A percentile compares a stretch with the other conserved stretches of the same genome.
Conservation (phyloP, 2,113 vertebrate species). For the Mionectes macconnelli region DNA sequence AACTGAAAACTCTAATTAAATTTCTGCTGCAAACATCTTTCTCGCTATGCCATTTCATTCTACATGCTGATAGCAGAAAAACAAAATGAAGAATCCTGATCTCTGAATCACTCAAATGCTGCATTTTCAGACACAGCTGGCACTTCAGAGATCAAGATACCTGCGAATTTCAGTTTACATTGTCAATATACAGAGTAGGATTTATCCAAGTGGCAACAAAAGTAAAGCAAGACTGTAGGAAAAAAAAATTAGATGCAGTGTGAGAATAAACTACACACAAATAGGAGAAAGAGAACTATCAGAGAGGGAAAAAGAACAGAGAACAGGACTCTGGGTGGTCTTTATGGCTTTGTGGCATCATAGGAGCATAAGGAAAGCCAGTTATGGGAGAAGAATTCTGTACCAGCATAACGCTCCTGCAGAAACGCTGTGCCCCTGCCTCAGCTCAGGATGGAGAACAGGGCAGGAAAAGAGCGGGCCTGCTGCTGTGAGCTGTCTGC, state of each 20-base stretch:
- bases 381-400: background rate
- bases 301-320: background rate
- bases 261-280: background rate
- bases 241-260: background rate
- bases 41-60: background rate
- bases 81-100: background rate
- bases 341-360: background rate
- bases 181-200: background rate
- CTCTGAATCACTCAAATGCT: background rate
- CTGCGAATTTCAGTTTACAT: slow-evolving; percentile 38
- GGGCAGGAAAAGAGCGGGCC: background rate
- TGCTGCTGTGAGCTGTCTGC: background rate
- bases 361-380: background rate
- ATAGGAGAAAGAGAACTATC: background rate
- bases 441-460: background rate
- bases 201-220: background rate
- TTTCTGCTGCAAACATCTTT: background rate
- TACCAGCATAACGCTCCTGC: background rate
- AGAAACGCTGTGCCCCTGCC: background rate
- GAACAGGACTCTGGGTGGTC: background rate
- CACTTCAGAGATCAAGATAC: slow-evolving; percentile 4
- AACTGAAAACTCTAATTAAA: slow-evolving; percentile 13
- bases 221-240: background rate
- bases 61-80: background rate
- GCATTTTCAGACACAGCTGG: background rate